phyloP scores from a whole-genome alignment of 2,888 invertebrate species.

The Tipula lateralis region DNA sequence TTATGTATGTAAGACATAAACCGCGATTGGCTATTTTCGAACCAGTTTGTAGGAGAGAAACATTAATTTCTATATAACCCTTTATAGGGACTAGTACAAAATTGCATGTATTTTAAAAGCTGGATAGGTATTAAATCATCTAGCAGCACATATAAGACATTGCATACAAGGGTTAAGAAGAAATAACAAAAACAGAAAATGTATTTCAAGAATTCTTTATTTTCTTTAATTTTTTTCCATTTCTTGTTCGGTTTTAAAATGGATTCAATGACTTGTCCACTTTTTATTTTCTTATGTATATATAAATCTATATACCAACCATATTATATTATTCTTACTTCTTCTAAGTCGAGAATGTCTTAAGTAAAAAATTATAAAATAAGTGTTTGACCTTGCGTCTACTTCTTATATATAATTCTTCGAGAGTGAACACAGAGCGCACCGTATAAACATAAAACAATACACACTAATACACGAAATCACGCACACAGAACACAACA shows the following conservation, averaged over 20 bases:
- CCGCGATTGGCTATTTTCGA: not conserved
- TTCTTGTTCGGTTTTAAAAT: slow-evolving; percentile 29
- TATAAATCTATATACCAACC: slow-evolving; percentile 2
- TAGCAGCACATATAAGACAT: not conserved
- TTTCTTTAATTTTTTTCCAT: not conserved
- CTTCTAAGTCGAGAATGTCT: slow-evolving; percentile 24
- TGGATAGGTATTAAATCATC: not conserved
- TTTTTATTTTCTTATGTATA: slow-evolving; percentile 27
- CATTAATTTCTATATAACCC: not conserved
- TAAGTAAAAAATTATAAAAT: slow-evolving; percentile 21
- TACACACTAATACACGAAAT: not conserved
- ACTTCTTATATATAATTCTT: slow-evolving; percentile 29
- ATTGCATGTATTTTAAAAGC: not conserved
- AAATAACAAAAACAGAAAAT: slow-evolving; percentile 11
- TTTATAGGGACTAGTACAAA: not conserved
- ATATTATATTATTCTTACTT: slow-evolving; percentile 24
- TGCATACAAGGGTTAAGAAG: not conserved
- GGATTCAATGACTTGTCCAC: slow-evolving; percentile 32
- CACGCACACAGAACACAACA: slow-evolving; percentile 25
- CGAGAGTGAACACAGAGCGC: not conserved
- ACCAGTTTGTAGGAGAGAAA: not conserved
- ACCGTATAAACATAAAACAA: slow-evolving; percentile 24
- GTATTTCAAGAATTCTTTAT: not conserved
- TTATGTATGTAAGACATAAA: not conserved
- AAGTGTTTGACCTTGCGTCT: slow-evolving; percentile 32